These are phyloP conservation scores for Nysson spinosus DNA, from an alignment of 2,888 invertebrate genomes.

Conservation along the genomic window DNA sequence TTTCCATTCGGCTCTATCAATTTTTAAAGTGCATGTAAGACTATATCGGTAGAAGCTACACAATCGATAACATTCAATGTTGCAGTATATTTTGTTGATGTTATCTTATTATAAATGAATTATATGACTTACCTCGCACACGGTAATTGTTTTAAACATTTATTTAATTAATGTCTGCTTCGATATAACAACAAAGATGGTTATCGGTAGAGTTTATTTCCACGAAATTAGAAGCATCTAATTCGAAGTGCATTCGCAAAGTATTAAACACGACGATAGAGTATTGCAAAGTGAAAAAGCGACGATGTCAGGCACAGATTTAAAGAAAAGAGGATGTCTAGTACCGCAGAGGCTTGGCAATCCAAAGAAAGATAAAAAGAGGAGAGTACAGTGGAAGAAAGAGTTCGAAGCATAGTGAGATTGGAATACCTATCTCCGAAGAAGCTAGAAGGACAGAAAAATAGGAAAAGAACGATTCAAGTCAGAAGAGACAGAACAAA, in stretches of 20 bases:
- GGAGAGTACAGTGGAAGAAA: constrained; percentile 4
- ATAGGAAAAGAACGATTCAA: constrained; percentile 43
- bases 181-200: too few species aligned
- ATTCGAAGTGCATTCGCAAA: background rate
- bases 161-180: too few species aligned
- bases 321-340: constrained; percentile 36
- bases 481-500: constrained; percentile 44
- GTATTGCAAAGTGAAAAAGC: constrained; percentile 18
- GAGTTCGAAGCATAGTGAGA: constrained; percentile 62
- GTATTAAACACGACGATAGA: constrained; percentile 11
- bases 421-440: constrained; percentile 64
- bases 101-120: too few species aligned
- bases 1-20: too few species aligned
- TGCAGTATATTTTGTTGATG: too few species aligned
- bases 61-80: too few species aligned
- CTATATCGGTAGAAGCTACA: too few species aligned
- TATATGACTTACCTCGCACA: too few species aligned
- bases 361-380: constrained; percentile 8
- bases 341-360: constrained; percentile 35
- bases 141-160: too few species aligned
- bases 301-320: constrained; percentile 49
- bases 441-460: constrained; percentile 50
- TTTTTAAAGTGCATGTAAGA: too few species aligned
- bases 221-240: constrained; percentile 6
- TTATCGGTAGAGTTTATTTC: too few species aligned